A percentile compares a stretch with the other conserved stretches of the same genome.
Conservation (phyloP, 2,888 invertebrate species). For the Aplocera efformata region DNA sequence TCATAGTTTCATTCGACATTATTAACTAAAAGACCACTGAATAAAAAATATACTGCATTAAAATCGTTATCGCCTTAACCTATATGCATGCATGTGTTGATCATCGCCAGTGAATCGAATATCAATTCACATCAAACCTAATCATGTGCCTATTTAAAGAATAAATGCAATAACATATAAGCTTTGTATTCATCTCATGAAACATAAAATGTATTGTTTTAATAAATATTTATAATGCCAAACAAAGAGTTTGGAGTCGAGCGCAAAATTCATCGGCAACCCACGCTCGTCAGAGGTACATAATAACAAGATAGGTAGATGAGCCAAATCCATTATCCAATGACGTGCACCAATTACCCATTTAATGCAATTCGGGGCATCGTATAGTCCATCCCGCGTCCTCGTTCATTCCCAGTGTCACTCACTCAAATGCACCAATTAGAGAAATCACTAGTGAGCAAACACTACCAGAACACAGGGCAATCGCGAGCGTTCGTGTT, state of each 20-base stretch:
- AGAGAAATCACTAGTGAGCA: conserved; percentile 64
- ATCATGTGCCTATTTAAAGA: conserved; percentile 31
- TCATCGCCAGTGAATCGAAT: conserved; percentile 27
- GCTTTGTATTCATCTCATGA: conserved; percentile 67
- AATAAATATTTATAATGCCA: conserved; percentile 60
- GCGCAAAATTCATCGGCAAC: conserved; percentile 67
- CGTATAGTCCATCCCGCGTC: conserved; percentile 61
- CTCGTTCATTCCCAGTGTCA: conserved; percentile 70
- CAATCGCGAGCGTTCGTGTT: conserved; percentile 52
- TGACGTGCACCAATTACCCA: conserved; percentile 79
- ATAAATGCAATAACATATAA: conserved; percentile 41
- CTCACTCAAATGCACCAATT: conserved; percentile 75
- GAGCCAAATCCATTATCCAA: conserved; percentile 77
- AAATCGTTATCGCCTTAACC: conserved; percentile 31
- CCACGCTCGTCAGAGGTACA: conserved; percentile 60
- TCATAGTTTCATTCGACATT: no score
- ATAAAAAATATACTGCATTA: conserved; percentile 5
- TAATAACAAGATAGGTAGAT: conserved; percentile 66
- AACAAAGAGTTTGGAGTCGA: conserved; percentile 67
- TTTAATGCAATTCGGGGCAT: conserved; percentile 79
- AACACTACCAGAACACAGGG: conserved; percentile 60
- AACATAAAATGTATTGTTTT: conserved; percentile 60
- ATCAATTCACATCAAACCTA: conserved; percentile 27
- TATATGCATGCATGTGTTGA: conserved; percentile 19
- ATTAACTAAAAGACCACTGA: not conserved